phyloP scores from a whole-genome alignment of 1,140 invertebrate species.

The Drosophila arawakana region DNA sequence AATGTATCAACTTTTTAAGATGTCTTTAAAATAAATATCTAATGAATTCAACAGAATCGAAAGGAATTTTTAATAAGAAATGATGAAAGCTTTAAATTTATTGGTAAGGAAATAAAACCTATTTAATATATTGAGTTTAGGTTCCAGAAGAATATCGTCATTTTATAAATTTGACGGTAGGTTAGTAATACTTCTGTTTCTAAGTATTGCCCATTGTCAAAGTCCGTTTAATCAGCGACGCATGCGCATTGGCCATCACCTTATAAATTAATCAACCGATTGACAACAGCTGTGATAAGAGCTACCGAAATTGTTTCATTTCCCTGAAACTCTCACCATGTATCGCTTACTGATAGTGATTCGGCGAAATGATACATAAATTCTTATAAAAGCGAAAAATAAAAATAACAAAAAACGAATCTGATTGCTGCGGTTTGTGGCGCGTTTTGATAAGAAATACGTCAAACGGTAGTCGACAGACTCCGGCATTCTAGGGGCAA shows the following conservation, averaged over 20 bases:
- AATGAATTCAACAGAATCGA: too few relatives aligned
- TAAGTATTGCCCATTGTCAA: background rate
- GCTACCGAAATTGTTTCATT: constrained; percentile 47
- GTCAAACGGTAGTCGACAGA: background rate
- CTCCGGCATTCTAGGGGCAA: background rate
- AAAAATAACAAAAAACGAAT: too few relatives aligned
- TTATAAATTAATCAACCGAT: constrained; percentile 14
- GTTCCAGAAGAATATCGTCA: too few relatives aligned
- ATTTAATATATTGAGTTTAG: too few relatives aligned
- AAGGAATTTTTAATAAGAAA: too few relatives aligned
- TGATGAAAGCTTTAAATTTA: too few relatives aligned
- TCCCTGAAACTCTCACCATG: constrained; percentile 40
- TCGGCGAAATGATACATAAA: constrained; percentile 47
- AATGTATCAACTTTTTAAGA: too few relatives aligned
- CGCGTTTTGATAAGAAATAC: constrained; percentile 22
- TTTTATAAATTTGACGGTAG: too few relatives aligned
- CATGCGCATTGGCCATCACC: constrained; percentile 27
- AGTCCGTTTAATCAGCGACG: background rate
- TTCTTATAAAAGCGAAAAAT: constrained; percentile 26
- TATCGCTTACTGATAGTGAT: constrained; percentile 45
- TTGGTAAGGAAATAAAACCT: too few relatives aligned
- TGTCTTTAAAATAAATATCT: too few relatives aligned
- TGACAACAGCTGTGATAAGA: constrained; percentile 39
- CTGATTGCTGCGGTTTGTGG: constrained; percentile 33
- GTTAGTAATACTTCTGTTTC: background rate